Conservation (phyloP, 2,888 invertebrate species). For the Malthinus seriepunctatus region DNA sequence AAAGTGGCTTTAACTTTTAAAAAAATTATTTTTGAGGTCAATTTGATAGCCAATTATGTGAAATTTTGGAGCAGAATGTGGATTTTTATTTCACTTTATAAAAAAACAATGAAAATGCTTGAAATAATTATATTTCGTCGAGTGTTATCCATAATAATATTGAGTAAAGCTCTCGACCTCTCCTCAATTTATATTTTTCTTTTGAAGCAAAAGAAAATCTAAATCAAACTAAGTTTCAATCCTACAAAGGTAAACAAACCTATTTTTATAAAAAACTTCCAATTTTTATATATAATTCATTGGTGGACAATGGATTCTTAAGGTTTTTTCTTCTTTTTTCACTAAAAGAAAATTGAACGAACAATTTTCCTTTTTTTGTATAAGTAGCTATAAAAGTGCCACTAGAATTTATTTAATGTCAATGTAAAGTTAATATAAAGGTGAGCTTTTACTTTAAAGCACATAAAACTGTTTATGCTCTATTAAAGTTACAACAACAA, state of each 20-base stretch:
- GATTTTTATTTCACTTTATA: too few relatives aligned
- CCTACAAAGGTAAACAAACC: background rate
- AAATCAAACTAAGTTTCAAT: too few relatives aligned
- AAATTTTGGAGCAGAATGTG: too few relatives aligned
- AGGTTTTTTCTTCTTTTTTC: background rate
- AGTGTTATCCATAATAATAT: background rate
- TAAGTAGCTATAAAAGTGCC: conserved; percentile 3
- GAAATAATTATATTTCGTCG: too few relatives aligned
- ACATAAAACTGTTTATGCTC: conserved; percentile 30
- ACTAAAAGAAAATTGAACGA: background rate
- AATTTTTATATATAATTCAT: conserved; percentile 5
- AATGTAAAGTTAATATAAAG: conserved; percentile 7
- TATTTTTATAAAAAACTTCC: background rate
- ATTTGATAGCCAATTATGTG: too few relatives aligned
- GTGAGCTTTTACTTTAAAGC: background rate
- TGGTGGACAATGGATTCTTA: background rate
- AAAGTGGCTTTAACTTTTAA: too few relatives aligned
- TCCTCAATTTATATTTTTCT: too few relatives aligned
- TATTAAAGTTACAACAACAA: conserved; percentile 37
- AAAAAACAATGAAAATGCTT: too few relatives aligned
- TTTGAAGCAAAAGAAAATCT: background rate
- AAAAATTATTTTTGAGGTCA: too few relatives aligned
- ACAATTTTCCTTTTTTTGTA: conserved; percentile 1
- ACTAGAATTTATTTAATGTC: conserved; percentile 5
- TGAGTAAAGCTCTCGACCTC: background rate